Evolutionary conservation across 2,797 vertebrate genomes (phyloP).

Genomic region (Cryptoblepharus egeriae): DNA sequence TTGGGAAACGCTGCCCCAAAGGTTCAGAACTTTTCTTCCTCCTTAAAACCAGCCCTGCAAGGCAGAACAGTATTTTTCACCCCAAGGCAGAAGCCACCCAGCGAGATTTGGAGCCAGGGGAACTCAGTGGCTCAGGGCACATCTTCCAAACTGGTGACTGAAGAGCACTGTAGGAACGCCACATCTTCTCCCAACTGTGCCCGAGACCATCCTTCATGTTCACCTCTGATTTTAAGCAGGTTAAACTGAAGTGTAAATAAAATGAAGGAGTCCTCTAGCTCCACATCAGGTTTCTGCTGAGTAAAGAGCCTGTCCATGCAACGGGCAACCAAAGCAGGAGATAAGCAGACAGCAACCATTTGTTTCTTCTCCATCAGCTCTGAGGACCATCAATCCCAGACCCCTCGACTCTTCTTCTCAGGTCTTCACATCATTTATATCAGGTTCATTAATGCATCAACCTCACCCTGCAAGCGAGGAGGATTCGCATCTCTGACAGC

Average conservation of each 20-base stretch:
- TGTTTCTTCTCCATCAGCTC: not conserved
- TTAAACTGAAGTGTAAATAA: not conserved
- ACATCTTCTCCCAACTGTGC: not conserved
- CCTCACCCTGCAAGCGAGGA: slow-evolving; percentile 37
- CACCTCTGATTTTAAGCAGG: not conserved
- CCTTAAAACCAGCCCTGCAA: not conserved
- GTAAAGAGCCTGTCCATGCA: not conserved
- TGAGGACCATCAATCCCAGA: slow-evolving; percentile 32
- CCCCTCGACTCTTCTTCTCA: slow-evolving; percentile 57
- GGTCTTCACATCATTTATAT: slow-evolving; percentile 63
- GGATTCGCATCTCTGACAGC: slow-evolving; percentile 53
- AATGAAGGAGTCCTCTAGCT: not conserved
- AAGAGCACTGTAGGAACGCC: not conserved
- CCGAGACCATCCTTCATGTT: not conserved
- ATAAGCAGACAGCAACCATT: not conserved
- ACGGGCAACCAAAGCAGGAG: not conserved
- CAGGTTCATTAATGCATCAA: slow-evolving; percentile 58
- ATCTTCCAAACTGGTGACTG: not conserved
- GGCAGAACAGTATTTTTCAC: not conserved
- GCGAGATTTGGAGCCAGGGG: not conserved
- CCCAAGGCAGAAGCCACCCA: not conserved
- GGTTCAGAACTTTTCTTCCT: too few species aligned
- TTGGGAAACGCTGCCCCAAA: too few species aligned
- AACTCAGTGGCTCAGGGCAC: not conserved
- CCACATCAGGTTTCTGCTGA: too few species aligned